Percentiles rank a stretch among this genome's conserved stretches.
phyloP scores from a whole-genome alignment of 1,140 invertebrate species.

The Drosophila oshimai region DNA sequence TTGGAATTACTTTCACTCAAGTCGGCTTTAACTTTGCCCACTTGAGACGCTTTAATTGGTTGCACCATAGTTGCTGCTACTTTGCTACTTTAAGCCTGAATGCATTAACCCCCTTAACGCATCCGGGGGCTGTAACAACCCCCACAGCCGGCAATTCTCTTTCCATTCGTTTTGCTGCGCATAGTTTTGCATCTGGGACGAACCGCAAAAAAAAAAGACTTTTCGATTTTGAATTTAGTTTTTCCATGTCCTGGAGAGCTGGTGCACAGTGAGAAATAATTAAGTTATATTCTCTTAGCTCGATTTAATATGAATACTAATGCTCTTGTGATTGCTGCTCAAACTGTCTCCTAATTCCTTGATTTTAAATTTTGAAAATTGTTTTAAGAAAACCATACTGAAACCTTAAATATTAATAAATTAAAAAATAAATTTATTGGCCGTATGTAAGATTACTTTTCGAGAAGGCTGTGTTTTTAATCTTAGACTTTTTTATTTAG shows the following conservation, averaged over 20 bases:
- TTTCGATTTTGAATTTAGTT: constrained; percentile 22
- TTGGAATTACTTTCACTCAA: not conserved
- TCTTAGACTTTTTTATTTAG: too few species aligned
- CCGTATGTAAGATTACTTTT: too few species aligned
- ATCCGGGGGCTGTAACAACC: not conserved
- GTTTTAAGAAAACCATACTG: too few species aligned
- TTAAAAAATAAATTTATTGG: too few species aligned
- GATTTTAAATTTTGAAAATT: too few species aligned
- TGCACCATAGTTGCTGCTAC: not conserved
- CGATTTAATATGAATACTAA: too few species aligned
- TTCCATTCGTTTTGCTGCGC: not conserved
- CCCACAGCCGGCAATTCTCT: constrained; percentile 7
- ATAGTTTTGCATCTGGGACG: constrained; percentile 19
- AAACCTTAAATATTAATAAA: too few species aligned
- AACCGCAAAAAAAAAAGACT: constrained; percentile 35
- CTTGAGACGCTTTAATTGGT: constrained; percentile 37
- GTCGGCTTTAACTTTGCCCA: constrained; percentile 18
- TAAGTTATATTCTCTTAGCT: too few species aligned
- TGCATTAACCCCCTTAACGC: not conserved
- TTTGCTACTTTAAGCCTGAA: not conserved
- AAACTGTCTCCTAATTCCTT: too few species aligned
- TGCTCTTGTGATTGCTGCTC: too few species aligned
- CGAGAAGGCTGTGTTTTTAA: too few species aligned
- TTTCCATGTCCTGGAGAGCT: not conserved
- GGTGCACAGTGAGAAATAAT: not conserved